These are phyloP conservation scores for Phyllopteryx taeniolatus DNA, from an alignment of 2,113 vertebrate genomes.

Conservation along the genomic window DNA sequence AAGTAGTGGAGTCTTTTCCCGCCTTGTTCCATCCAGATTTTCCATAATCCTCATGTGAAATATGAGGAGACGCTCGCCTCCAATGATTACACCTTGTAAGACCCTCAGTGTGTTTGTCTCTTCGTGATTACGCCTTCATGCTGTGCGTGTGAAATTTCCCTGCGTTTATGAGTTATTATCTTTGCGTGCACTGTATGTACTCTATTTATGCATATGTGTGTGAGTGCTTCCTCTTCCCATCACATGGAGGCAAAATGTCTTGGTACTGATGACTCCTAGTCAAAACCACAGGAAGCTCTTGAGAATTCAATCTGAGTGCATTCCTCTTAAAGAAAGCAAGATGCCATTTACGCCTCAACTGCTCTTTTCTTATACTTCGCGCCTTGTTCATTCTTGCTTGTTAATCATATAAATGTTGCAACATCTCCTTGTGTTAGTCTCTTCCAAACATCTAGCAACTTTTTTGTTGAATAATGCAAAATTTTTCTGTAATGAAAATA, in stretches of 20 bases:
- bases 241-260: conserved; percentile 44
- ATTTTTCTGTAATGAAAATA: conserved; percentile 47
- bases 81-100: conserved; percentile 56
- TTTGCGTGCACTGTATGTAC: background rate
- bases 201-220: background rate
- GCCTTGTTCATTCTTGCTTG: conserved; percentile 22
- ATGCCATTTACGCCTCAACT: conserved; percentile 1
- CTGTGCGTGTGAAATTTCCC: conserved; percentile 18
- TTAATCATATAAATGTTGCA: conserved; percentile 59
- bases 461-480: conserved; percentile 62
- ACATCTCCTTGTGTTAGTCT: conserved; percentile 27
- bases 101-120: conserved; percentile 52
- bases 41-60: conserved; percentile 58
- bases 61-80: conserved; percentile 47
- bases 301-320: conserved; percentile 29
- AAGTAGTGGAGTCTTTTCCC: conserved; percentile 10
- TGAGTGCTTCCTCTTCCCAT: conserved; percentile 15
- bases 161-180: conserved; percentile 22
- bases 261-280: conserved; percentile 32
- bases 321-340: conserved; percentile 8
- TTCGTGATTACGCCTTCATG: conserved; percentile 35
- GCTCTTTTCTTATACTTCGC: background rate
- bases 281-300: conserved; percentile 26
- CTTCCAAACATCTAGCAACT: conserved; percentile 35
- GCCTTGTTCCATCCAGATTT: conserved; percentile 52